phyloP scores from a whole-genome alignment of 1,140 invertebrate species.

The Holcopasites calliopsidis region DNA sequence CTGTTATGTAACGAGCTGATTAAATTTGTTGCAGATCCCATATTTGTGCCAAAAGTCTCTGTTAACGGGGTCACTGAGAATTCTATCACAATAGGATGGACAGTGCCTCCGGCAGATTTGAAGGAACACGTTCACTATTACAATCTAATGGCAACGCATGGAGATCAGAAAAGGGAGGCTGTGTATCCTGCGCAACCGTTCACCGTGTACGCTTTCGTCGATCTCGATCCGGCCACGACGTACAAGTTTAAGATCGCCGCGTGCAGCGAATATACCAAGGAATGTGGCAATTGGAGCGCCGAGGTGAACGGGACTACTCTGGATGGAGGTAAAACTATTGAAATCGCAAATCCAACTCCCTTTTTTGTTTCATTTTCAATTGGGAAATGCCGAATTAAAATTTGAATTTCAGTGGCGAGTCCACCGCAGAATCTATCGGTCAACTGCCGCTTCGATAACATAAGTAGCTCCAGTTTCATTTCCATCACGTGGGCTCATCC shows the following conservation, averaged over 20 bases:
- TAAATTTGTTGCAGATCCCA: conserved; percentile 82
- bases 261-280: conserved; percentile 87
- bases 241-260: conserved; percentile 89
- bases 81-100: conserved; percentile 90
- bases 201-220: conserved; percentile 87
- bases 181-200: conserved; percentile 83
- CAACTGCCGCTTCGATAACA: conserved; percentile 84
- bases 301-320: conserved; percentile 88
- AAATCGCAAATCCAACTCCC: neutral
- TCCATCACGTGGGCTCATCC: conserved; percentile 87
- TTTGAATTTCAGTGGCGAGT: conserved; percentile 78
- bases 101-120: conserved; percentile 83
- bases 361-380: too few relatives aligned
- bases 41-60: conserved; percentile 87
- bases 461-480: conserved; percentile 83
- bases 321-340: conserved; percentile 83
- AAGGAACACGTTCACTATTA: conserved; percentile 88
- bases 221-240: conserved; percentile 87
- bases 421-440: conserved; percentile 83
- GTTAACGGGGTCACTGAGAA: conserved; percentile 88
- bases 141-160: conserved; percentile 84
- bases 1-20: neutral
- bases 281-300: conserved; percentile 87
- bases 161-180: conserved; percentile 81
- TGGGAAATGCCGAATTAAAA: too few relatives aligned